Conservation (phyloP, 2,113 vertebrate species). For the Tor tambroides region DNA sequence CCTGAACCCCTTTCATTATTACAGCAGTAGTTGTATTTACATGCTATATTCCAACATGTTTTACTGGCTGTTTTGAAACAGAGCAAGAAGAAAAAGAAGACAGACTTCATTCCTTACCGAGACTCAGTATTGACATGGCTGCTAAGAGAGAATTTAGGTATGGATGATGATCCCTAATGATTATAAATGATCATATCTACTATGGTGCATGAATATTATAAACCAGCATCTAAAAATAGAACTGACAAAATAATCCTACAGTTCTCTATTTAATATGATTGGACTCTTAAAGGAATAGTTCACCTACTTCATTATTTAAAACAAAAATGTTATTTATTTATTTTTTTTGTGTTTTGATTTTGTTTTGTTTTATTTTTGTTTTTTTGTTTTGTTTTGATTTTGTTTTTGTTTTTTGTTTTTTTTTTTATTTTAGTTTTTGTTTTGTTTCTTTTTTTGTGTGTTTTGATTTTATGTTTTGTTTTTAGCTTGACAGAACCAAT, state of each 20-base stretch:
- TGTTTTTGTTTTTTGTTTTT: too few relatives aligned
- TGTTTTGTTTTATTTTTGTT: too few relatives aligned
- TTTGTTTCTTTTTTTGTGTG: too few relatives aligned
- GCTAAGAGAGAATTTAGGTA: conserved; percentile 96
- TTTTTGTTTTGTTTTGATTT: too few relatives aligned
- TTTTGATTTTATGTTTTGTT: too few relatives aligned
- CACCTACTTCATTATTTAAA: neutral
- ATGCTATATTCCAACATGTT: neutral
- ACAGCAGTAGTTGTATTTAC: neutral
- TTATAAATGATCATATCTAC: neutral
- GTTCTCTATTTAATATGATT: neutral
- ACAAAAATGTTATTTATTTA: neutral
- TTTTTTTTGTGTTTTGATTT: too few relatives aligned
- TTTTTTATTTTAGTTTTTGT: too few relatives aligned
- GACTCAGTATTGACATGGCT: conserved; percentile 99
- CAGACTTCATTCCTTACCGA: conserved; percentile 96
- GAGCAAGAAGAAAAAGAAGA: conserved; percentile 99
- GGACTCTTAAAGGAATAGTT: neutral
- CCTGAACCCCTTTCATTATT: conserved; percentile 15
- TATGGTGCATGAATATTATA: neutral
- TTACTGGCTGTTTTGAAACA: conserved; percentile 63
- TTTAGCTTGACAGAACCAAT: too few relatives aligned
- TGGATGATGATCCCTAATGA: conserved; percentile 33
- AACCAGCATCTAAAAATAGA: neutral
- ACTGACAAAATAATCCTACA: neutral